phyloP scores from a whole-genome alignment of 1,140 invertebrate species.

The Drosophila kanapiae region DNA sequence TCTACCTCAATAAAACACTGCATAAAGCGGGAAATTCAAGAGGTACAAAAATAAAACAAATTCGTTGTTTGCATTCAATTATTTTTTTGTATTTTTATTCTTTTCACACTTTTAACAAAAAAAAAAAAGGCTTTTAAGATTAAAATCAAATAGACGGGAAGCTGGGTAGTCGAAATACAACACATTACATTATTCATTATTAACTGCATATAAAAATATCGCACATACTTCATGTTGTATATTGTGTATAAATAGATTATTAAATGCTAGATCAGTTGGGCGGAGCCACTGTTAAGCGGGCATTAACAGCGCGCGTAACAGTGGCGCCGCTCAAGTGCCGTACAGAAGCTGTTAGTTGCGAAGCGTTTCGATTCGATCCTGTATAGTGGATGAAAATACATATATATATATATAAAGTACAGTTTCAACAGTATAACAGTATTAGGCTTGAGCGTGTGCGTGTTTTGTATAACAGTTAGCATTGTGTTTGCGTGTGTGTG shows the following conservation, averaged over 20 bases:
- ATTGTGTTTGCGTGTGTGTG: slow-evolving; percentile 49
- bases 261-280: slow-evolving; percentile 40
- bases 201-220: slow-evolving; percentile 72
- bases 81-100: neutral
- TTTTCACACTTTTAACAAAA: slow-evolving; percentile 11
- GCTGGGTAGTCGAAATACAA: slow-evolving; percentile 27
- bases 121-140: neutral
- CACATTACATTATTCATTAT: slow-evolving; percentile 33
- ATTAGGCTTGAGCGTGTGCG: slow-evolving; percentile 49
- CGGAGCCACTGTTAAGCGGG: slow-evolving; percentile 14
- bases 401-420: slow-evolving; percentile 49
- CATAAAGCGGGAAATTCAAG: no score
- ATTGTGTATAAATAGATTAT: slow-evolving; percentile 11
- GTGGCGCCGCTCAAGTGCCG: slow-evolving; percentile 13
- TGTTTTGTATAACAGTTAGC: slow-evolving; percentile 72
- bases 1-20: no score
- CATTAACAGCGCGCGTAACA: neutral
- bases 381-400: slow-evolving; percentile 11
- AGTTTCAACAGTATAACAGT: slow-evolving; percentile 65
- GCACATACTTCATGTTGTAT: slow-evolving; percentile 31
- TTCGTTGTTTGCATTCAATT: neutral
- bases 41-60: no score
- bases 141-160: slow-evolving; percentile 3
- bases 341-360: slow-evolving; percentile 34
- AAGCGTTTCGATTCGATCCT: slow-evolving; percentile 32